phyloP scores from a whole-genome alignment of 2,888 invertebrate genomes.

The Sminthurides aquaticus region DNA sequence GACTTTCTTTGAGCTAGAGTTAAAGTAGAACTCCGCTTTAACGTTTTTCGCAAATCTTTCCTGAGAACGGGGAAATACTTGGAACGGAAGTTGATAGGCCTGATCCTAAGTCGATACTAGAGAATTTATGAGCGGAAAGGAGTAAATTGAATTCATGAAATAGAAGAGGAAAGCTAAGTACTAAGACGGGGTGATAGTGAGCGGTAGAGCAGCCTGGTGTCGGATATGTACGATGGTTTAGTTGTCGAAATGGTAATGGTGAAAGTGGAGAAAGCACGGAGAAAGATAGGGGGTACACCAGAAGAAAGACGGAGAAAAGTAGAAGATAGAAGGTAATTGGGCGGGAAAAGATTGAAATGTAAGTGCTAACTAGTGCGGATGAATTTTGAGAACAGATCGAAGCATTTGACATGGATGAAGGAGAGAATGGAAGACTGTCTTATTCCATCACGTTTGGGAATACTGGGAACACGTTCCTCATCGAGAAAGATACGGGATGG shows the following conservation, averaged over 20 bases:
- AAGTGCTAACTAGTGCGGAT: neutral
- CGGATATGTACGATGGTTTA: no score
- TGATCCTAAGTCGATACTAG: neutral
- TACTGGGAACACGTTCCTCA: slow-evolving; percentile 75
- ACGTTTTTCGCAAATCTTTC: no score
- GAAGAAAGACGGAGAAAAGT: neutral
- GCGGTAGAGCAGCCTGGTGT: no score
- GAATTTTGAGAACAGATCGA: slow-evolving; percentile 30
- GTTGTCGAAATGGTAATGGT: no score
- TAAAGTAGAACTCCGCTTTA: no score
- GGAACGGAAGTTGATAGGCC: neutral
- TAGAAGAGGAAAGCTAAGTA: neutral
- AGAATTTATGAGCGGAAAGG: neutral
- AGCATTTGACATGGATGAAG: slow-evolving; percentile 77
- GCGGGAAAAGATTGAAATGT: neutral
- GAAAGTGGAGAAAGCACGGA: no score
- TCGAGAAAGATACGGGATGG: slow-evolving; percentile 70
- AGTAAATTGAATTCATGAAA: neutral
- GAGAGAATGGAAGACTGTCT: slow-evolving; percentile 66
- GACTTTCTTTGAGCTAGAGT: no score
- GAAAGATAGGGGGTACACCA: no score
- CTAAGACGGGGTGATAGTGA: no score
- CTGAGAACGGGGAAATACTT: no score
- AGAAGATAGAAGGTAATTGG: neutral
- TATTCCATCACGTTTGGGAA: slow-evolving; percentile 84